These are phyloP conservation scores for Goniozus legneri DNA, from an alignment of 1,140 invertebrate genomes.

Conservation along the genomic window DNA sequence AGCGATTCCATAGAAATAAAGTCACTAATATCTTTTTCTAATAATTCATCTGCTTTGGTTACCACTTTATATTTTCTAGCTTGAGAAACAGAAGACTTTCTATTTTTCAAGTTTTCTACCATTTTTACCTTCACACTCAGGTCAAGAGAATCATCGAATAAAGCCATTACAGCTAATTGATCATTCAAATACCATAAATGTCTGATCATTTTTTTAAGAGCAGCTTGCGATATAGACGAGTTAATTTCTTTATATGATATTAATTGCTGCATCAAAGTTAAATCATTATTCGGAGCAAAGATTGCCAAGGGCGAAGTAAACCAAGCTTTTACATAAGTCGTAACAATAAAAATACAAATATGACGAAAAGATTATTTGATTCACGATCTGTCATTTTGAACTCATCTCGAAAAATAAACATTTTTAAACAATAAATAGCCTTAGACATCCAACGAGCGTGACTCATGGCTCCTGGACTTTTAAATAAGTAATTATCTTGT, in stretches of 20 bases:
- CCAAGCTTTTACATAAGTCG: background rate
- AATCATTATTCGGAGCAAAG: background rate
- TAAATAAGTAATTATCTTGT: too few species aligned
- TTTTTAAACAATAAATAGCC: too few species aligned
- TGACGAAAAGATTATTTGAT: too few species aligned
- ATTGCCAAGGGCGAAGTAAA: background rate
- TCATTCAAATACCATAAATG: background rate
- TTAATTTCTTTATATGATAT: background rate
- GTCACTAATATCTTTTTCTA: too few species aligned
- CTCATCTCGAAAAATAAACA: too few species aligned
- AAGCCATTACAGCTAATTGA: background rate
- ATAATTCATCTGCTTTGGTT: too few species aligned
- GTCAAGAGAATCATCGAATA: too few species aligned
- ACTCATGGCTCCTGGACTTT: too few species aligned
- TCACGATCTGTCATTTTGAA: too few species aligned
- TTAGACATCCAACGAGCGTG: too few species aligned
- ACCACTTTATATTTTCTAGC: background rate
- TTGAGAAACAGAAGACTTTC: background rate
- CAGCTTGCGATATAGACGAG: background rate
- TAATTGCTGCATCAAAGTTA: background rate
- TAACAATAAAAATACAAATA: background rate
- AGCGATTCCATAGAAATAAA: too few species aligned
- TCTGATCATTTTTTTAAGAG: background rate
- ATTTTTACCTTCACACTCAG: constrained; percentile 1
- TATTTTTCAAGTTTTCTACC: background rate